A percentile compares a stretch with the other conserved stretches of the same genome.
Evolutionary conservation across 2,888 invertebrate genomes (phyloP).

Genomic region (Invenusta paracnida): DNA sequence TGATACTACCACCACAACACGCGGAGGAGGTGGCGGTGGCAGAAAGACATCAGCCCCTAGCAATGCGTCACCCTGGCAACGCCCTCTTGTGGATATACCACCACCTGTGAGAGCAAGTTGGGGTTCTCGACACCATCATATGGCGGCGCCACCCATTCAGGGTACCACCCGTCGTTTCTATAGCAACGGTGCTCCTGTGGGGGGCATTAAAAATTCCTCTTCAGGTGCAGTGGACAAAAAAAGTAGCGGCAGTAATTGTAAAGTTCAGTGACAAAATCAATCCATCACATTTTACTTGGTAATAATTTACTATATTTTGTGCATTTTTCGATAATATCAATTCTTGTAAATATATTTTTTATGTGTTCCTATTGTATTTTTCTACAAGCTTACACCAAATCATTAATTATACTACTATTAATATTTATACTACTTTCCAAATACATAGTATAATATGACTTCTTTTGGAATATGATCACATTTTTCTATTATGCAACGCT

Average conservation of each 20-base stretch:
- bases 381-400: neutral
- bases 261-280: slow-evolving; percentile 11
- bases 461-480: too few relatives aligned
- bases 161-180: neutral
- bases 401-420: neutral
- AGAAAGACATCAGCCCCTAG: neutral
- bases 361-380: neutral
- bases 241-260: neutral
- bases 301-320: too few relatives aligned
- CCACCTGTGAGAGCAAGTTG: too few relatives aligned
- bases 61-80: neutral
- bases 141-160: neutral
- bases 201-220: too few relatives aligned
- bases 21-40: neutral
- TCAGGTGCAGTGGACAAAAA: too few relatives aligned
- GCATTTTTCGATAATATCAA: neutral
- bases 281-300: too few relatives aligned
- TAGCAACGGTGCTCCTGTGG: neutral
- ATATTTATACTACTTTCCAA: neutral
- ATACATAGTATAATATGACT: too few relatives aligned
- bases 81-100: neutral
- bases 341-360: slow-evolving; percentile 15
- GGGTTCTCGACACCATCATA: neutral
- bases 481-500: too few relatives aligned
- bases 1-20: neutral